Base-by-base conservation (phyloP, 2,113 vertebrate species). In the Phocoena sinus region DNA sequence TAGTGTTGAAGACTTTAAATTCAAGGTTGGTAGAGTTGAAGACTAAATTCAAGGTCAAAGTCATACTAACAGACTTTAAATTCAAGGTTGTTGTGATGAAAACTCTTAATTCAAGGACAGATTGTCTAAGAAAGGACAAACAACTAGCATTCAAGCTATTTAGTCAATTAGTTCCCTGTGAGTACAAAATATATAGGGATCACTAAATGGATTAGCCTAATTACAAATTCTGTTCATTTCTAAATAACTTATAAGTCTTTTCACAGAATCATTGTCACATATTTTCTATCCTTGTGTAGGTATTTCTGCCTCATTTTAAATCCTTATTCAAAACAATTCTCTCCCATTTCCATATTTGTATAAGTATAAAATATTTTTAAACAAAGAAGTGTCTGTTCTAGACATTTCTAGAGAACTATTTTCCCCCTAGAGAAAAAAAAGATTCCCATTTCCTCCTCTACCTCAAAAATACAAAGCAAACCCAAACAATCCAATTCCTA, bases 111-210 rank as follows among this genome's bases (percentile, higher is more conserved):
- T 93, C 60, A 97, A 97, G 97, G 96, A 97, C 17, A 98, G 97
- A 98, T 97, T 98, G 98, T 98, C 98, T 95, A 91, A 87, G 82
- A 96, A 97, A 98, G 96, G 97, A 97, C 97, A 98, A 98, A 97
- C 95, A 96, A 98, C 93, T 96, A 98, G 97, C 76, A 86, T 92
- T 96, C 50, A 93, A 96, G 89, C 91, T 93, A 94, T 70, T 81
- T 63, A 81, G 68, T 41, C 79, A 92, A 68, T 91, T 73, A 96
- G 95, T 92, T 96, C 31, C 92, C 76, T 26, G 21, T 94, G 95
- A 98, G 94, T 97, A 97, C 20, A 97, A 97, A 96, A 97, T 82
- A 94, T 83, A 0, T 74, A 98, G 97, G 92, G 98, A 96, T 94
- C 98, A 97, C 97, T 96, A 95, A 93, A 83, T 91, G 2, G 68